Evolutionary conservation across 2,888 invertebrate genomes (phyloP), one percentile per base, ranked within the genome.

Genomic region (Oxyscelio sp.): DNA sequence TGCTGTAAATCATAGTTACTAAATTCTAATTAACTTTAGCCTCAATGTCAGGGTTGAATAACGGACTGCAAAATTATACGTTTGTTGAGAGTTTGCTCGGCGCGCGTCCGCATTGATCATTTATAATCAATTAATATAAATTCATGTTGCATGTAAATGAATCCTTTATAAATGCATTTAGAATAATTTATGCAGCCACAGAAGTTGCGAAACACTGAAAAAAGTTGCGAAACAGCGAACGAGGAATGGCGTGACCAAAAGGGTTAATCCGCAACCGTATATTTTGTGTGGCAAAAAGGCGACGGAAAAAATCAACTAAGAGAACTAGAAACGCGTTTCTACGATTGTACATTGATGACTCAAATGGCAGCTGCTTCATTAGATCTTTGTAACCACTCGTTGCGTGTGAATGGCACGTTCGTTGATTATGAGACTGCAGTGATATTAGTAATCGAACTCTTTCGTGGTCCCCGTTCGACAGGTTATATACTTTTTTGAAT

Each of bases 351-450:
- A 52, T 78, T 82, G 70, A 68, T 65, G 63, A 86, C 85, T 87
- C 78, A 75, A 79, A 66, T 83, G 80, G 90, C 91, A 91, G 91
- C 90, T 91, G 91, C 83, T 84, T 86, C 89, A 86, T 90, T 89
- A 89, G 86, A 70, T 52, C 22, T 40, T 68, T 40, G 71, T 58
- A 75, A 50, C 50, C 27, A 52, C 17, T 38, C 9, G 75, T 84
- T 80, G 81, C 78, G 78, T 82, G 81, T 66, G 61, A 79, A 75
- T 73, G 70, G 75, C 86, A 74, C 70, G 70, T 71, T 79, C 58
- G 45, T 59, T 59, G 52, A 70, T 74, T 77, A 74, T 56, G 58
- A 80, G 71, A 77, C 81, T 75, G 77, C 74, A 77, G 77, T 71
- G 82, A 80, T 84, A 82, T 84, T 82, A 73, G 77, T 73, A 77